phyloP scores from a whole-genome alignment of 1,140 invertebrate genomes.

The Tetramorium parvispinum region DNA sequence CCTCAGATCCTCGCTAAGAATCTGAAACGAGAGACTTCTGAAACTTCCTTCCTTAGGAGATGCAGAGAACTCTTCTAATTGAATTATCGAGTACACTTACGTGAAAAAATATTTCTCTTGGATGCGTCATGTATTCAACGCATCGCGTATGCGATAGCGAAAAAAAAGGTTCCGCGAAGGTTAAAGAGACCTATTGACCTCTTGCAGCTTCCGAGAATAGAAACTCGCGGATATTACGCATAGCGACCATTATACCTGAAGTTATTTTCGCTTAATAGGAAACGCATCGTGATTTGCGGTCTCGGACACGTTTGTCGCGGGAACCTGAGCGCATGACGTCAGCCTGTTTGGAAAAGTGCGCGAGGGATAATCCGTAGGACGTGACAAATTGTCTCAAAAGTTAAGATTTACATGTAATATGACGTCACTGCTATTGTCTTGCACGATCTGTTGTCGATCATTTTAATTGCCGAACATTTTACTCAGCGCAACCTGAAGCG shows the following conservation, averaged over 20 bases:
- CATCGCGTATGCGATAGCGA: not conserved
- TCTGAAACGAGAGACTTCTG: not conserved
- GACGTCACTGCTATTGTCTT: not conserved
- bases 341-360: not conserved
- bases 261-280: conserved; percentile 32
- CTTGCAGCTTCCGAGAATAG: conserved; percentile 3
- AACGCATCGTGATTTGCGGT: conserved; percentile 22
- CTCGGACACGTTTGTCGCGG: conserved; percentile 6
- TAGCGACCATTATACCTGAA: conserved; percentile 9
- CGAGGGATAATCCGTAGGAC: conserved; percentile 3
- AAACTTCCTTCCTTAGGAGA: not conserved
- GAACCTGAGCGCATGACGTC: conserved; percentile 4
- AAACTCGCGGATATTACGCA: conserved; percentile 7
- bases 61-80: not conserved
- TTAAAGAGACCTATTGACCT: conserved; percentile 20
- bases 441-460: not conserved
- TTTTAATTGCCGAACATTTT: not conserved
- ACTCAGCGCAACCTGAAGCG: not conserved
- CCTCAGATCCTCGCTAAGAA: not conserved
- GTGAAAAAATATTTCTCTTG: not conserved
- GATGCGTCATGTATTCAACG: not conserved
- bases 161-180: conserved; percentile 22
- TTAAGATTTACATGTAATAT: not conserved
- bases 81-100: not conserved
- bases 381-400: conserved; percentile 15